phyloP scores from a whole-genome alignment of 2,888 invertebrate genomes.

The Lithophane leautieri region DNA sequence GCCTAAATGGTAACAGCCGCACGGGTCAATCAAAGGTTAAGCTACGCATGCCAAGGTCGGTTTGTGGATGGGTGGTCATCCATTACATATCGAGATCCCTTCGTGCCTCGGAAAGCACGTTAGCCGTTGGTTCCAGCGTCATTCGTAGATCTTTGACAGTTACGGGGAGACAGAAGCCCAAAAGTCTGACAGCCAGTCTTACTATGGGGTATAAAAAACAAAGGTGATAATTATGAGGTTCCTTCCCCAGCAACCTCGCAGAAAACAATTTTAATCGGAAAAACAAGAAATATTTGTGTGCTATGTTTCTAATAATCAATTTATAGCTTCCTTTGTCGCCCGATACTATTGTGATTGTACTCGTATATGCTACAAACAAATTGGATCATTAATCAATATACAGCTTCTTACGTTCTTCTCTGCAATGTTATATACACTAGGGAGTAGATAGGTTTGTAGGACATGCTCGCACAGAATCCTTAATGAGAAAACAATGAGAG shows the following conservation, averaged over 20 bases:
- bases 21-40: not conserved
- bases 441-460: conserved; percentile 3
- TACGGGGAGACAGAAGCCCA: no score
- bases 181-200: no score
- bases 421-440: conserved; percentile 24
- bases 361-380: conserved; percentile 11
- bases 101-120: no score
- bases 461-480: conserved; percentile 21
- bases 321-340: not conserved
- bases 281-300: not conserved
- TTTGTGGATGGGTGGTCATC: not conserved
- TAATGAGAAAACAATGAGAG: conserved; percentile 39
- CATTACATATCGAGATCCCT: not conserved
- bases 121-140: not conserved
- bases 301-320: conserved; percentile 5
- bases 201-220: not conserved
- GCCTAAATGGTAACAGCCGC: not conserved
- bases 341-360: not conserved
- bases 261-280: not conserved
- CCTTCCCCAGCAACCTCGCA: not conserved
- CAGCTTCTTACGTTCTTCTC: conserved; percentile 12
- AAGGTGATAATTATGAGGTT: not conserved
- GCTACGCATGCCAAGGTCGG: not conserved
- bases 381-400: conserved; percentile 35
- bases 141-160: not conserved